These are phyloP conservation scores for Taurulus bubalis DNA, from an alignment of 2,113 vertebrate species.

Conservation along the genomic window DNA sequence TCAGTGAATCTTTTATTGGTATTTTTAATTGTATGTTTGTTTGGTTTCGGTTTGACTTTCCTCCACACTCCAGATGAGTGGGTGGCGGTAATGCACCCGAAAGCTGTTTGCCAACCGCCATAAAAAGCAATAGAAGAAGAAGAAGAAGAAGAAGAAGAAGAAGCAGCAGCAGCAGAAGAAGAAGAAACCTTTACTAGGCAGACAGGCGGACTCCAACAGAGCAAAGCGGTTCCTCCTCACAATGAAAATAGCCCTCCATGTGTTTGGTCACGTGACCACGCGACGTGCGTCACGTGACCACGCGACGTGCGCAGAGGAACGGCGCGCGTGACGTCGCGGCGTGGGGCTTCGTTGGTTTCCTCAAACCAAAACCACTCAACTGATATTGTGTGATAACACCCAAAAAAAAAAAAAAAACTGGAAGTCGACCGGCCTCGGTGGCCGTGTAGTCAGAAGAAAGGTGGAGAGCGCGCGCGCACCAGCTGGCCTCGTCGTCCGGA, in stretches of 20 bases:
- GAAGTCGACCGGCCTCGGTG: conserved; percentile 56
- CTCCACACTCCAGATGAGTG: too few species aligned
- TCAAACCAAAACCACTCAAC: conserved; percentile 70
- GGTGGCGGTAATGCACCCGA: too few species aligned
- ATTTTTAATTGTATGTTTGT: too few species aligned
- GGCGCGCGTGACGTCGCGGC: conserved; percentile 70
- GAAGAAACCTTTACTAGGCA: too few species aligned
- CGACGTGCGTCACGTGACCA: conserved; percentile 66
- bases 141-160: too few species aligned
- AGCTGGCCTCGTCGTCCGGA: not conserved
- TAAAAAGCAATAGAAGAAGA: too few species aligned
- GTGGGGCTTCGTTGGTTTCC: conserved; percentile 74
- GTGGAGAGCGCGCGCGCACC: not conserved
- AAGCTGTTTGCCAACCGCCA: too few species aligned
- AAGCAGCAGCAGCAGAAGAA: too few species aligned
- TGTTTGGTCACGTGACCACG: conserved; percentile 80
- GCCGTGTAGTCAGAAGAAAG: not conserved
- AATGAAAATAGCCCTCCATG: conserved; percentile 73
- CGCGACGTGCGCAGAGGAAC: conserved; percentile 49
- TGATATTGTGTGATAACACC: conserved; percentile 64
- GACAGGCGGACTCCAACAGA: not conserved
- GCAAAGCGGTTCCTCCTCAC: not conserved
- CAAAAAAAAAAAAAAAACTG: conserved; percentile 51
- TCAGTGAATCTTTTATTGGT: too few species aligned
- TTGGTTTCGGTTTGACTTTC: too few species aligned